Base-by-base conservation (phyloP, 2,797 vertebrate genomes). In the Gadopsis bispinosus region DNA sequence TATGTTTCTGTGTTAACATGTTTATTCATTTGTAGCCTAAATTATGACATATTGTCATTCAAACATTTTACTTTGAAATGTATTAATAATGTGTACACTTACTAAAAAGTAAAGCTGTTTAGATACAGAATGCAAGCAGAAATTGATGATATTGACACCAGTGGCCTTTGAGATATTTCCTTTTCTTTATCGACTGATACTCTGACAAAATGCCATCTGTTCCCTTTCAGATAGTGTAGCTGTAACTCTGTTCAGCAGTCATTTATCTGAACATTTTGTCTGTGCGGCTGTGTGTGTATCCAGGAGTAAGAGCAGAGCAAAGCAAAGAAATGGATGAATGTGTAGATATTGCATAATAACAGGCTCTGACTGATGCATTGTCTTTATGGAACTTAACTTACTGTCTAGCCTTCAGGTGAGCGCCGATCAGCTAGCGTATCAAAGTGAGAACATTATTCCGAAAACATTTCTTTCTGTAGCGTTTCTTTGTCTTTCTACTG, bases 401-500 rank as follows among this genome's bases (percentile, higher is more conserved):
- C 82, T 76, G 81, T 81, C 48, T 74, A 26, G 89, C 84, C 86
- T 88, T 84, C 68, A 86, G 88, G 83, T 90, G 84, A 79, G 75
- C 83, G 59, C 82, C 53, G 60, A 86, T 87, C 87, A 86, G 43
- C 75, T 59, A 11, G 53, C 54, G 5, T 71, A 89, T 91, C 88
- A 92, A 90, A 91, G 85, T 50, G 4, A 51, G 60, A 83, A 70
- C 77, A 73, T 87, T 77, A 79, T 84, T 89, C 69, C 62, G 69
- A 86, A 88, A 89, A 82, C 65, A 41, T 58, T 67, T 68, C 55
- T 72, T 72, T 86, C 69, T 84, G 55, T 55, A 33, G 68, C 69
- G 53, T 59, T 81, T 85, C 83, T 90, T 87, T 88, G 87, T 92
- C 83, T 91, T 84, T 80, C 58, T 83, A 13, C 82, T 90, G 88